Conservation (phyloP, 92 coral and sea anemone species). For the Metridium senile region DNA sequence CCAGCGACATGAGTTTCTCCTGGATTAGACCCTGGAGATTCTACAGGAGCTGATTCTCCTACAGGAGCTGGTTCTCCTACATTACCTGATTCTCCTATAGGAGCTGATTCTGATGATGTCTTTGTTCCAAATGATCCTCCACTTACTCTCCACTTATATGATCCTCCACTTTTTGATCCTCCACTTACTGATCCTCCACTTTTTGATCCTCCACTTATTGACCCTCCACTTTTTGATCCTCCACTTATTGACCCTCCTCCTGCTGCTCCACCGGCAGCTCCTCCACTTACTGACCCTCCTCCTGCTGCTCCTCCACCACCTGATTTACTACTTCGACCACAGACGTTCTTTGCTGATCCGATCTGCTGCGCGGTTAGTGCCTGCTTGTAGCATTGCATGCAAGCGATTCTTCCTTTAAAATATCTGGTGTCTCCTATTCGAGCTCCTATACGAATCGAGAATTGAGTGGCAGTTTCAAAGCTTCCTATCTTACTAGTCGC, state of each 20-base stretch:
- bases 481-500: constrained; percentile 44
- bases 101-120: not conserved
- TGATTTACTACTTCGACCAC: constrained; percentile 10
- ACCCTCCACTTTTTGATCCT: no score
- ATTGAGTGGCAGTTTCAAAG: constrained; percentile 60
- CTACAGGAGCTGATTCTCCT: not conserved
- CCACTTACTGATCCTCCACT: no score
- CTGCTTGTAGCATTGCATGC: constrained; percentile 51
- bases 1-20: not conserved
- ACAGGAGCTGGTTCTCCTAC: no score
- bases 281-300: not conserved
- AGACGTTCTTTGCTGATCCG: constrained; percentile 37
- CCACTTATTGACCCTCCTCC: not conserved
- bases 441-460: constrained; percentile 65
- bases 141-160: not conserved
- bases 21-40: not conserved
- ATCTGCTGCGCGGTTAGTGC: constrained; percentile 52
- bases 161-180: not conserved
- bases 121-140: not conserved
- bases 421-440: constrained; percentile 57
- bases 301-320: not conserved
- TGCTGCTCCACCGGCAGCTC: not conserved
- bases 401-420: constrained; percentile 63
- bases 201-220: no score
- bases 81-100: no score